Evolutionary conservation across 2,113 vertebrate species (phyloP).

Genomic region (Neopipo cinnamomea): DNA sequence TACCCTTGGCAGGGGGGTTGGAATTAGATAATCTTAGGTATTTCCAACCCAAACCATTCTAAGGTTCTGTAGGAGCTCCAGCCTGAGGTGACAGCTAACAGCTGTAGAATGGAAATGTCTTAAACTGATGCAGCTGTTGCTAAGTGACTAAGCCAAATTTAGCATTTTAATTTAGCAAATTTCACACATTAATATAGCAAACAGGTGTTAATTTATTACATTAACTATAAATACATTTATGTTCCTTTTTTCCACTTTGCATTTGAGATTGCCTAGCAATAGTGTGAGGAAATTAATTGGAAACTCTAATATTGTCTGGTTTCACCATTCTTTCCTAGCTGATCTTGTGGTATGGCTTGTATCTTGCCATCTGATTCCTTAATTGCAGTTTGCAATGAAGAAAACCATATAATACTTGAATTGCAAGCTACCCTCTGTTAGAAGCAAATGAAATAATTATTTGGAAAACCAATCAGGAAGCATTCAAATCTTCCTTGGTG

Average conservation of each 20-base stretch:
- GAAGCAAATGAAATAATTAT: conserved; percentile 13
- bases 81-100: neutral
- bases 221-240: neutral
- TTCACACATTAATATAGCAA: neutral
- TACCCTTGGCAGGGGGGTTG: neutral
- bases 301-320: neutral
- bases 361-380: neutral
- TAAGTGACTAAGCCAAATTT: conserved; percentile 41
- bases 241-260: neutral
- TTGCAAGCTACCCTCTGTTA: neutral
- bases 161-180: conserved; percentile 14
- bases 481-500: neutral
- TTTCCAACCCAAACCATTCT: neutral
- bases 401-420: neutral
- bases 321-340: neutral
- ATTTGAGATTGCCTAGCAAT: neutral
- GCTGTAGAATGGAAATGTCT: neutral
- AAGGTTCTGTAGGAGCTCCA: neutral
- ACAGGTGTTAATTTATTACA: conserved; percentile 6
- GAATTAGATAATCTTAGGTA: neutral
- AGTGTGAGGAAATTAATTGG: neutral
- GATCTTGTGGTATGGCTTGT: neutral
- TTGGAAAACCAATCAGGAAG: conserved; percentile 40
- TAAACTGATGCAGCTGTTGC: conserved; percentile 47
- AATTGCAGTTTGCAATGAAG: neutral